A percentile compares a stretch with the other conserved stretches of the same genome.
Evolutionary conservation across 2,888 invertebrate genomes (phyloP).

Genomic region (Meteorus cinctellus): DNA sequence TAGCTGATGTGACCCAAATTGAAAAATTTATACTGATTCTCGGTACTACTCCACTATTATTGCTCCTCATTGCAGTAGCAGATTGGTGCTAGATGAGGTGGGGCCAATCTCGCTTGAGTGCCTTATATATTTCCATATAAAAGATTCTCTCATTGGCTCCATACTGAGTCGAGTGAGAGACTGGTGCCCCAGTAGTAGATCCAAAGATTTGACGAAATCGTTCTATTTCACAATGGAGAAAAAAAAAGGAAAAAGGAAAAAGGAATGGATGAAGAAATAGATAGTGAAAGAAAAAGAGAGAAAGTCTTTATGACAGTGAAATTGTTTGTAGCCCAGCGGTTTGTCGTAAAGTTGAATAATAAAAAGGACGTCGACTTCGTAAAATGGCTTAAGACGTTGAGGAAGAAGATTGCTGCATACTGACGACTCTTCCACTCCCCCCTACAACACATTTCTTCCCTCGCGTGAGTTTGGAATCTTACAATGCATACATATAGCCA

Average conservation of each 20-base stretch:
- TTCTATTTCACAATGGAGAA: slow-evolving; percentile 5
- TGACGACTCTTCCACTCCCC: not conserved
- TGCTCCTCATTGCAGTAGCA: not conserved
- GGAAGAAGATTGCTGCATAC: slow-evolving; percentile 14
- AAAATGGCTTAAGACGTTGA: slow-evolving; percentile 37
- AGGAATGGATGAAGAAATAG: not conserved
- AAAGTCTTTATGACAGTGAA: slow-evolving; percentile 42
- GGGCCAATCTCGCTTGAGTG: slow-evolving; percentile 16
- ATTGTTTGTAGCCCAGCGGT: slow-evolving; percentile 49
- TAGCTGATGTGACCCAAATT: not conserved
- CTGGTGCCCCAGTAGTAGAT: not conserved
- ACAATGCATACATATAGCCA: slow-evolving; percentile 1
- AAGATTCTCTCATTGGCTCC: slow-evolving; percentile 25
- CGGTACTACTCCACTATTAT: not conserved
- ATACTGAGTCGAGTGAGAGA: not conserved
- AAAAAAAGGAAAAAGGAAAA: slow-evolving; percentile 10
- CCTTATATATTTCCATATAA: slow-evolving; percentile 31
- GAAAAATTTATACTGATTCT: slow-evolving; percentile 24
- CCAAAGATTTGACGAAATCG: slow-evolving; percentile 17
- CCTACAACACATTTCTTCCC: not conserved
- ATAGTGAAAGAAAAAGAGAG: slow-evolving; percentile 2
- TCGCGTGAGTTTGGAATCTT: slow-evolving; percentile 15
- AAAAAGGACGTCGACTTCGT: slow-evolving; percentile 48
- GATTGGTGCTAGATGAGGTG: not conserved
- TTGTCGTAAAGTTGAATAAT: slow-evolving; percentile 49